Conservation (phyloP, 2,888 invertebrate genomes). For the Trilocha varians region DNA sequence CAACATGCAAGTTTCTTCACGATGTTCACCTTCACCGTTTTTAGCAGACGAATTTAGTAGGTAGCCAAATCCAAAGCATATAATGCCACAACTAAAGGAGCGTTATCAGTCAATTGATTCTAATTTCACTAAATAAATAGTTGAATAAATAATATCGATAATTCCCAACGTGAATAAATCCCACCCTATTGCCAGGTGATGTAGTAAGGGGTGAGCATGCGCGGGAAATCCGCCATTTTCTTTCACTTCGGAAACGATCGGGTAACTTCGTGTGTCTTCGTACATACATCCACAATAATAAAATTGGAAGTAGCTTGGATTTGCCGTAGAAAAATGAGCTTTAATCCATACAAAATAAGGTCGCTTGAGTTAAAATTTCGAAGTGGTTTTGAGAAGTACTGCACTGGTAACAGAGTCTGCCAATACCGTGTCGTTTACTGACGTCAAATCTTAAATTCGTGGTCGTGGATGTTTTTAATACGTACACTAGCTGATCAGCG, state of each 20-base stretch:
- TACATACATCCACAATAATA: no score
- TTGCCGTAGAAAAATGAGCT: not conserved
- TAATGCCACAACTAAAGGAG: no score
- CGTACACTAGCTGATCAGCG: no score
- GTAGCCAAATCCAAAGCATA: no score
- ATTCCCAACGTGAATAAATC: constrained; percentile 15
- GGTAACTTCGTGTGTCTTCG: constrained; percentile 25
- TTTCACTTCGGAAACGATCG: constrained; percentile 30
- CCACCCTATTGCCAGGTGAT: constrained; percentile 38
- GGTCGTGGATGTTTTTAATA: constrained; percentile 4
- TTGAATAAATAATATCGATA: constrained; percentile 26
- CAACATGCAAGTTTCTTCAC: no score
- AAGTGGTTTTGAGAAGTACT: constrained; percentile 9
- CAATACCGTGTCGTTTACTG: constrained; percentile 13
- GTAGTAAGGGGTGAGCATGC: constrained; percentile 53
- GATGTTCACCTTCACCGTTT: no score
- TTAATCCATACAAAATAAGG: not conserved
- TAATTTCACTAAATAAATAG: no score
- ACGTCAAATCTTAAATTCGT: constrained; percentile 17
- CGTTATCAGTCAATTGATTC: no score
- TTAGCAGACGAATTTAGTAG: no score
- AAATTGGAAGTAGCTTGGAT: no score
- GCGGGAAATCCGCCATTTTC: constrained; percentile 51
- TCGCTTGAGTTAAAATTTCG: not conserved
- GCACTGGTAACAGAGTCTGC: constrained; percentile 15